Evolutionary conservation across 2,797 vertebrate genomes (phyloP), one percentile per base, ranked within the genome.

Genomic region (Hippoglossus hippoglossus): DNA sequence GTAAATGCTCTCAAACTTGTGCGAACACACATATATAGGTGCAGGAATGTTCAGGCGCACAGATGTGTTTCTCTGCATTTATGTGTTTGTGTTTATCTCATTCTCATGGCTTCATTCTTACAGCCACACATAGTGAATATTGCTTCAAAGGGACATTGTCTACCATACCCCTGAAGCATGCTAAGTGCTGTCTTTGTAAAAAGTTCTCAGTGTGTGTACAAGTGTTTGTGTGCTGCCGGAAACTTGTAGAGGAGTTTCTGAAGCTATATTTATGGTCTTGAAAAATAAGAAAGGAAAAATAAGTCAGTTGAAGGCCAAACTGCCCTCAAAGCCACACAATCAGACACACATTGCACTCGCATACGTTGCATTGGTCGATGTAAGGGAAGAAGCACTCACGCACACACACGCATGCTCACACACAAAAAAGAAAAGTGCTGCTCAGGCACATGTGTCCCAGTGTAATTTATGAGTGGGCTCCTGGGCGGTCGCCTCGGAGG

Each of bases 391-490:
- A 71, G 59, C 16, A 8, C 68, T 22, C 50, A 63, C 60, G 41
- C 65, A 65, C 79, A 51, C 49, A 54, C 26, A 5, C 41, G 25
- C 57, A 15, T 28, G 52, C 62, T 10, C 34, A 5, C 24, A 28
- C 34, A 34, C 67, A 18, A 79, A 68, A 76, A 93, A 62, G 83
- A 91, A 94, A 95, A 95, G 85, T 89, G 88, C 94, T 93, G 91
- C 85, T 90, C 85, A 79, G 77, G 85, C 83, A 92, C 91, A 92
- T 93, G 94, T 94, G 93, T 94, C 94, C 93, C 79, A 93, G 87
- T 91, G 94, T 96, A 96, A 96, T 94, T 93, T 90, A 95, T 93
- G 96, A 96, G 94, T 91, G 92, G 87, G 90, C 87, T 82, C 82
- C 85, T 88, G 93, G 94, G 92, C 76, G 87, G 92, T 91, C 74